Percentiles rank a stretch among this genome's conserved stretches.
phyloP scores from a whole-genome alignment of 2,888 invertebrate species.

The Eudiplozoon nipponicum region DNA sequence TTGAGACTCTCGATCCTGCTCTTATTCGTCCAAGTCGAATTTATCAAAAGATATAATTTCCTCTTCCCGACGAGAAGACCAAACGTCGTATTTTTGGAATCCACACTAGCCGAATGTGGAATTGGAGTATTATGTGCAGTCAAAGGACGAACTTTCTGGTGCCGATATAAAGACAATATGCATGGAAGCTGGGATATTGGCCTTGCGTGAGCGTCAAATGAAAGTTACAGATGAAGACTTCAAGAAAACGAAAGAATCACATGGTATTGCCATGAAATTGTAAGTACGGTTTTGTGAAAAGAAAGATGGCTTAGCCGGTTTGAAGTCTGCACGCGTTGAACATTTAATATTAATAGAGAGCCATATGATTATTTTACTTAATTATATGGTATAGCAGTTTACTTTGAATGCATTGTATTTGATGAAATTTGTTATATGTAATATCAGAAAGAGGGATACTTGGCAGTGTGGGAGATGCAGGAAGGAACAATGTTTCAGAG shows the following conservation, averaged over 20 bases:
- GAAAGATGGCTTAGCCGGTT: too few species aligned
- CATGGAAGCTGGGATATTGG: constrained; percentile 92
- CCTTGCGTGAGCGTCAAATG: constrained; percentile 79
- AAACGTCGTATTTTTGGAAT: constrained; percentile 65
- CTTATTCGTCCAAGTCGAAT: constrained; percentile 88
- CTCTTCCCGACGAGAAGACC: constrained; percentile 89
- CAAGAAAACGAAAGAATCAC: constrained; percentile 92
- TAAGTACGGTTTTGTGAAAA: too few species aligned
- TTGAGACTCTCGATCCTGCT: constrained; percentile 88
- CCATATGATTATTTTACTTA: too few species aligned
- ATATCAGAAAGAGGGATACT: too few species aligned
- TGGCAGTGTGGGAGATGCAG: too few species aligned
- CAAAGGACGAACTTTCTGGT: constrained; percentile 91
- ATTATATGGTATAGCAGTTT: too few species aligned
- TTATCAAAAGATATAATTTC: constrained; percentile 94
- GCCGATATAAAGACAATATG: constrained; percentile 54
- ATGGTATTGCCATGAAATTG: too few species aligned
- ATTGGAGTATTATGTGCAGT: constrained; percentile 78
- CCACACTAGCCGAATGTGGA: constrained; percentile 94
- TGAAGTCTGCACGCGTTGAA: too few species aligned
- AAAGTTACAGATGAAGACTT: constrained; percentile 98
- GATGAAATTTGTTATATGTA: too few species aligned
- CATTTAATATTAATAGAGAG: too few species aligned
- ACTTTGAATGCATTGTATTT: too few species aligned
- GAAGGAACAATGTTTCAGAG: too few species aligned